These are phyloP conservation scores for Poeciliopsis turrubarensis DNA, from an alignment of 2,113 vertebrate genomes.

Conservation along the genomic window DNA sequence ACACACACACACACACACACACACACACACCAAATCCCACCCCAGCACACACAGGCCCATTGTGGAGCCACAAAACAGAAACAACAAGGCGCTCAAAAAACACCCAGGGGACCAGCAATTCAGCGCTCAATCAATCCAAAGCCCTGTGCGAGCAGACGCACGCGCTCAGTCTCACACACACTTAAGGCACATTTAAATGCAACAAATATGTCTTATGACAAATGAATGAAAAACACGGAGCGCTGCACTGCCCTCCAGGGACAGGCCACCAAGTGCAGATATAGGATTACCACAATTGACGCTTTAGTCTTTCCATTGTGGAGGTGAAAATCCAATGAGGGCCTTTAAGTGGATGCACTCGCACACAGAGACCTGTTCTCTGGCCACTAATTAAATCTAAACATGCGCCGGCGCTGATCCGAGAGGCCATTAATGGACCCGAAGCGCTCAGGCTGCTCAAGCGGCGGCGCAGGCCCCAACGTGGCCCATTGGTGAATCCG, in stretches of 20 bases:
- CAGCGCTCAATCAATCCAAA: conserved; percentile 74
- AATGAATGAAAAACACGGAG: conserved; percentile 55
- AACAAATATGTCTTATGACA: conserved; percentile 68
- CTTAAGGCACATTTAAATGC: conserved; percentile 50
- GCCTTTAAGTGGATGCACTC: conserved; percentile 76
- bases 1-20: conserved; percentile 50
- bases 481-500: neutral
- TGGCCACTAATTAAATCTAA: conserved; percentile 79
- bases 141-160: conserved; percentile 24
- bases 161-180: conserved; percentile 26
- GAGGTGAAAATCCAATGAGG: conserved; percentile 75
- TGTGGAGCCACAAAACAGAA: conserved; percentile 71
- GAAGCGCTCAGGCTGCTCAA: conserved; percentile 37
- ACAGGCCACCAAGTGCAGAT: conserved; percentile 68
- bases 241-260: conserved; percentile 68
- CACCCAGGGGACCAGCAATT: conserved; percentile 76
- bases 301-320: conserved; percentile 78
- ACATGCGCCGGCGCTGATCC: conserved; percentile 74
- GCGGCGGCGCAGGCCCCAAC: neutral
- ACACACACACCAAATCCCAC: conserved; percentile 70
- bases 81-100: conserved; percentile 69
- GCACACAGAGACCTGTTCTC: conserved; percentile 69
- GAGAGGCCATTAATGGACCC: conserved; percentile 67
- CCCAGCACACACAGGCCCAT: conserved; percentile 56
- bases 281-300: conserved; percentile 80